phyloP scores from a whole-genome alignment of 2,797 vertebrate genomes.

The Picus viridis region DNA sequence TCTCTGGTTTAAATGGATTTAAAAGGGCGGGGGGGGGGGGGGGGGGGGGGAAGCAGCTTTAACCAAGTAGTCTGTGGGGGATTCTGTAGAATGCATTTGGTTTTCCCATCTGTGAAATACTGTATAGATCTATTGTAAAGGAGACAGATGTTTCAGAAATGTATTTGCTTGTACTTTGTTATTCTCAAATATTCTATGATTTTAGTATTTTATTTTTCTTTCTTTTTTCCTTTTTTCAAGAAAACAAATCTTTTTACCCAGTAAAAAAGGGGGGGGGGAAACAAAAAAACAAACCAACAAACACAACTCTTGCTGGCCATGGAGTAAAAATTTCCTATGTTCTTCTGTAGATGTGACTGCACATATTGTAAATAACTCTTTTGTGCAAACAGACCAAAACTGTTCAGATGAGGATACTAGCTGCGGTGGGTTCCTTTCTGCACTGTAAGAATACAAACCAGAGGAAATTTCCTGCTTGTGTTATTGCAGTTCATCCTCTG shows the following conservation, averaged over 20 bases:
- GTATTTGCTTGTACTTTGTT: constrained; percentile 73
- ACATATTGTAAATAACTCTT: constrained; percentile 66
- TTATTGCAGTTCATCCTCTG: constrained; percentile 12
- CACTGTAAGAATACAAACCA: constrained; percentile 7
- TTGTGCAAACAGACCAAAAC: constrained; percentile 35
- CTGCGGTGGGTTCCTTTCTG: constrained; percentile 8
- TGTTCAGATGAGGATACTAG: constrained; percentile 17
- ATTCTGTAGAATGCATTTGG: constrained; percentile 31
- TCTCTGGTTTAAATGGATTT: constrained; percentile 47
- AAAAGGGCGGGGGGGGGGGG: too few species aligned
- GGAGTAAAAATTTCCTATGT: constrained; percentile 62
- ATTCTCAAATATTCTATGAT: constrained; percentile 63
- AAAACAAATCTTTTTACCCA: constrained; percentile 56
- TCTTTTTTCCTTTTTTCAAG: constrained; percentile 16
- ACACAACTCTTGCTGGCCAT: constrained; percentile 58
- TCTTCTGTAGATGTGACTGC: constrained; percentile 64
- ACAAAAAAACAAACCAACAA: constrained; percentile 47
- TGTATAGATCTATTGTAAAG: constrained; percentile 72
- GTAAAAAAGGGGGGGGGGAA: constrained; percentile 58
- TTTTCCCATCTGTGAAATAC: constrained; percentile 65
- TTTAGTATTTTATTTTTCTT: background rate
- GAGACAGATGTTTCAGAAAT: constrained; percentile 66
- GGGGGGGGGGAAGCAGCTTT: too few species aligned
- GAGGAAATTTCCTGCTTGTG: constrained; percentile 6
- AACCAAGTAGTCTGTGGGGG: constrained; percentile 39